phyloP scores from a whole-genome alignment of 1,140 invertebrate genomes.

The Drosophila pseudoananassae region DNA sequence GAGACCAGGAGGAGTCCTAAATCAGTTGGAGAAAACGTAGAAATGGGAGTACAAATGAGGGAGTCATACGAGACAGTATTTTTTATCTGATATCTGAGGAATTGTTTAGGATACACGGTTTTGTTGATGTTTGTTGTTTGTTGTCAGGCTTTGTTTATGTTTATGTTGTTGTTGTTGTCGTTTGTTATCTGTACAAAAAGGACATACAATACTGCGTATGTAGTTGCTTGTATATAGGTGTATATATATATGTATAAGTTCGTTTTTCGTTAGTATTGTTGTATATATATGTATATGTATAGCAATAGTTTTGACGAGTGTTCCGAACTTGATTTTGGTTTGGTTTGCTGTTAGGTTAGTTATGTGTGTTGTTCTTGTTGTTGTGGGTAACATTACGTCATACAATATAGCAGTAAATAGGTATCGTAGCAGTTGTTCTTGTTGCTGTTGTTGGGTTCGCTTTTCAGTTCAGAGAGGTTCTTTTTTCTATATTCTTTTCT shows the following conservation, averaged over 20 bases:
- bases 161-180: constrained; percentile 9
- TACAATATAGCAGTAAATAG: constrained; percentile 77
- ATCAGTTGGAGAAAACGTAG: constrained; percentile 42
- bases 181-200: constrained; percentile 70
- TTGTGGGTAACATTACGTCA: constrained; percentile 74
- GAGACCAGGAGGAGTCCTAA: constrained; percentile 16
- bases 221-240: constrained; percentile 75
- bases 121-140: constrained; percentile 17
- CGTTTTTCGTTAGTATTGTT: constrained; percentile 34
- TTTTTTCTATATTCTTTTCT: constrained; percentile 16
- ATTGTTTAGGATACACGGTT: constrained; percentile 66
- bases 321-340: constrained; percentile 45
- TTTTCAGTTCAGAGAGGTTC: constrained; percentile 46
- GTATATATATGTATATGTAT: constrained; percentile 19
- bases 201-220: constrained; percentile 79
- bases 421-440: constrained; percentile 72
- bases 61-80: constrained; percentile 25
- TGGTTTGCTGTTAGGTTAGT: constrained; percentile 35
- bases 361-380: constrained; percentile 40
- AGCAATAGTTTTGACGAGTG: constrained; percentile 56
- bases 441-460: constrained; percentile 28
- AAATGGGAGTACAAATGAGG: constrained; percentile 51
- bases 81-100: constrained; percentile 28
- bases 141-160: constrained; percentile 69
- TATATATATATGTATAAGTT: constrained; percentile 53